Conservation (phyloP, 2,113 vertebrate genomes). For the Lipophrys pholis region DNA sequence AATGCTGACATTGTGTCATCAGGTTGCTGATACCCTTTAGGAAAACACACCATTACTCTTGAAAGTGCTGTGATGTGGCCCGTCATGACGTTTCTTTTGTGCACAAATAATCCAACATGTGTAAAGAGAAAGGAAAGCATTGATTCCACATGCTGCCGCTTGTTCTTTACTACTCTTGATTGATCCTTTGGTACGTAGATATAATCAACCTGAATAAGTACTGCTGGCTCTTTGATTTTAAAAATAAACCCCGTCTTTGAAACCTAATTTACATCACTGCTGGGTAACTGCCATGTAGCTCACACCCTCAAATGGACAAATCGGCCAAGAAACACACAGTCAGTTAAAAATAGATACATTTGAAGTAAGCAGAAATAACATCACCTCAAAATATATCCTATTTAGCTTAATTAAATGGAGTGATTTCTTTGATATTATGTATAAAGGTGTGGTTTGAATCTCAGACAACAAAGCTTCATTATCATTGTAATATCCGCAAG, state of each 20-base stretch:
- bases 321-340: slow-evolving; percentile 62
- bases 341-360: slow-evolving; percentile 79
- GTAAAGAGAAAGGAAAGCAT: slow-evolving; percentile 63
- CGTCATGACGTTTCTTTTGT: slow-evolving; percentile 49
- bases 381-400: slow-evolving; percentile 41
- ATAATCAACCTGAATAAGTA: slow-evolving; percentile 63
- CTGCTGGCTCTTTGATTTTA: slow-evolving; percentile 56
- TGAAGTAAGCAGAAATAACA: slow-evolving; percentile 65
- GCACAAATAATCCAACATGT: slow-evolving; percentile 57
- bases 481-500: not conserved
- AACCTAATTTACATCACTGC: slow-evolving; percentile 67
- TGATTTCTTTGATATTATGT: slow-evolving; percentile 45
- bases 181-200: slow-evolving; percentile 55
- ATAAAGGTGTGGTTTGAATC: slow-evolving; percentile 42
- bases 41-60: slow-evolving; percentile 47
- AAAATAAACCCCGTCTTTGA: slow-evolving; percentile 78
- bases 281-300: slow-evolving; percentile 67
- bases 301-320: slow-evolving; percentile 69
- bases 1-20: slow-evolving; percentile 35
- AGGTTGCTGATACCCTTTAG: slow-evolving; percentile 24
- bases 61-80: slow-evolving; percentile 51
- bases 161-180: slow-evolving; percentile 60
- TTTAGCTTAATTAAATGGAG: slow-evolving; percentile 44
- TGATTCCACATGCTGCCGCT: slow-evolving; percentile 50
- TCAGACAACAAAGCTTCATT: not conserved